Conservation (phyloP, 2,888 invertebrate species). For the Cataglyphis altisquamis region DNA sequence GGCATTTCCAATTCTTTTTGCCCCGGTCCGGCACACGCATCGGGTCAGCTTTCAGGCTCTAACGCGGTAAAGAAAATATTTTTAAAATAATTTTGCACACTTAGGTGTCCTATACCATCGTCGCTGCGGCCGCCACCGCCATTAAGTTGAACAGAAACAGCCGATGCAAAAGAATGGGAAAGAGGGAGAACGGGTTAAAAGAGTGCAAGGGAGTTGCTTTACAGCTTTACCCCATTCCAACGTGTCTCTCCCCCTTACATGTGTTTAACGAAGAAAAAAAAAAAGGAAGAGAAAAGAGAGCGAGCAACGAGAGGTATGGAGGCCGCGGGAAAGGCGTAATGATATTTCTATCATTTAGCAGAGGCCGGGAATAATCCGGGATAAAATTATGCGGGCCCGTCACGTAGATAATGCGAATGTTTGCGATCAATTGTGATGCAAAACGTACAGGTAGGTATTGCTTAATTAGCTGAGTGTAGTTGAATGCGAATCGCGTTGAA, state of each 20-base stretch:
- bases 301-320: constrained; percentile 1
- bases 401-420: constrained; percentile 46
- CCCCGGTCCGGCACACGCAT: constrained; percentile 44
- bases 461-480: constrained; percentile 40
- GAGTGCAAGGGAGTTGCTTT: constrained; percentile 24
- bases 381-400: constrained; percentile 49
- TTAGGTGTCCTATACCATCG: constrained; percentile 73
- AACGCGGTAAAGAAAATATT: constrained; percentile 85
- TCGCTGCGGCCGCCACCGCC: not conserved
- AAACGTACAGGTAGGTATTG: constrained; percentile 31
- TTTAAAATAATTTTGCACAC: constrained; percentile 85
- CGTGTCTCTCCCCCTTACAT: constrained; percentile 60
- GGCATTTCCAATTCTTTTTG: constrained; percentile 81
- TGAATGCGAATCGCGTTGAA: constrained; percentile 21
- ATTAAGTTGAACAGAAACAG: constrained; percentile 59
- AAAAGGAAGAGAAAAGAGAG: constrained; percentile 35
- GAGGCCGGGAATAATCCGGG: constrained; percentile 36
- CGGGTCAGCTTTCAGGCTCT: constrained; percentile 83
- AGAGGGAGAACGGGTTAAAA: constrained; percentile 44
- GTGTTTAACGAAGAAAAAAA: constrained; percentile 60
- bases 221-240: constrained; percentile 61
- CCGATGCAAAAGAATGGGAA: constrained; percentile 52
- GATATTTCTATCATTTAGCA: constrained; percentile 52
- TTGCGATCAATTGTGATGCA: constrained; percentile 37
- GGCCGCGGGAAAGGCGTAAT: constrained; percentile 21